Evolutionary conservation across 2,888 invertebrate genomes (phyloP), one percentile per base, ranked within the genome.

Genomic region (Ichneumon xanthorius): DNA sequence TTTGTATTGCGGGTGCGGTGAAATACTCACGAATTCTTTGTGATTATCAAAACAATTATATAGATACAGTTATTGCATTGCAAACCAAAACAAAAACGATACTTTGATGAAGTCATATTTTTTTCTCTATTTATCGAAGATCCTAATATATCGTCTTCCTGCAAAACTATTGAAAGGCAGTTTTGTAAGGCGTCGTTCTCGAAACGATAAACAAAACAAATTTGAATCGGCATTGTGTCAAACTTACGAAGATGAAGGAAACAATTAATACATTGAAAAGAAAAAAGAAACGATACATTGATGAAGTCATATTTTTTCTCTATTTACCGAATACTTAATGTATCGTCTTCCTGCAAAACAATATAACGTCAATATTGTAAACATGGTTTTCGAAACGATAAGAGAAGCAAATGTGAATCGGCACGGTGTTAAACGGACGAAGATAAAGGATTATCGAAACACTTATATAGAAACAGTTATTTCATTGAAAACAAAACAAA

Each of bases 1-100:
- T 67, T 70, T 14, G n/a, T 50, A 72, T 77, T 6, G 72, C 19
- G 84, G 84, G 84, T 81, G 84, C 77, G 84, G 84, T 80, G 4
- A 33, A 58, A 81, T 68, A 48, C 4, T 53, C 48, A 4, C 30
- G 5, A 37, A 22, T 48, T 45, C 9, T 53, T 53, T 26, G 30
- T 19, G 58, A 70, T 80, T 76, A 61, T 58, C 14, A 0, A 48
- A 30, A 75, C 22, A 33, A 55, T 76, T 72, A 53, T 30, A 45
- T 61, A 75, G 61, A 75, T 11, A 6, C 72, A 72, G 37, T 55
- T 50, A 22, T 22, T 19, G 19, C 48, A 50, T 19, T 19, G 14
- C 6, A 55, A 26, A 7, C 26, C 26, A 40, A 3, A 55, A 11
- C 22, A 61, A 37, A 6, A 50, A 72, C 14, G 9, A 71, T 53